Percentiles rank a stretch among this genome's conserved stretches.
phyloP scores from a whole-genome alignment of 2,797 vertebrate genomes.

The Numenius phaeopus region DNA sequence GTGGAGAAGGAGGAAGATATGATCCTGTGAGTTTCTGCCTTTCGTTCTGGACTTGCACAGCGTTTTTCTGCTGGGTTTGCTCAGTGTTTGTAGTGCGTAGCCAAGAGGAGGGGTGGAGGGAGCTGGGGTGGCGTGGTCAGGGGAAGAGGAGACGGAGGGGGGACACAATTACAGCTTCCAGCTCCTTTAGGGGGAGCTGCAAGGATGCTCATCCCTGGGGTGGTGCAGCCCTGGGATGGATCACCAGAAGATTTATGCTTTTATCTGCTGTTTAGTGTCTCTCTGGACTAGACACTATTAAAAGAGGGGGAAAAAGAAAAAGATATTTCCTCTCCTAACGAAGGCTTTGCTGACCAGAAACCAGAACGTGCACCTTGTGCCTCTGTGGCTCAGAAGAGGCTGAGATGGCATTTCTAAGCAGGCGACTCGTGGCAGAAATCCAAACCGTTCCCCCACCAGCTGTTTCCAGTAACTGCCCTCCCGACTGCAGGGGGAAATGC shows the following conservation, averaged over 20 bases:
- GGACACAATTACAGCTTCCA: neutral
- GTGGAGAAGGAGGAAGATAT: constrained; percentile 98
- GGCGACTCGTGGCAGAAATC: neutral
- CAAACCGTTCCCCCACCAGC: neutral
- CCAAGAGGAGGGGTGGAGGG: neutral
- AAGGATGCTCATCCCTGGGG: neutral
- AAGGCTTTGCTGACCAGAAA: neutral
- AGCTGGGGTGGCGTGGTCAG: neutral
- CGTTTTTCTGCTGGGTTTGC: neutral
- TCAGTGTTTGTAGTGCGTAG: neutral
- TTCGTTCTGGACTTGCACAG: neutral
- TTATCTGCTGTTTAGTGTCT: neutral
- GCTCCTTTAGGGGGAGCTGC: neutral
- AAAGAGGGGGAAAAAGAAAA: neutral
- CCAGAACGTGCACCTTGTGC: rapidly evolving
- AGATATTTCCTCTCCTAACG: neutral
- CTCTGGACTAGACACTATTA: neutral
- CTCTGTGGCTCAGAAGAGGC: neutral
- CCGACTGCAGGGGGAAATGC: neutral
- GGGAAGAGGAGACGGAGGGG: neutral
- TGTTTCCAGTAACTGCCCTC: neutral
- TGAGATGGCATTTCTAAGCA: neutral
- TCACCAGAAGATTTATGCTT: neutral
- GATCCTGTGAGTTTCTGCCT: constrained; percentile 88
- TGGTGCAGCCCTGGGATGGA: neutral